Percentiles rank a stretch among this genome's conserved stretches.
Conservation (phyloP, 2,888 invertebrate species). For the Chrysina gloriosa region DNA sequence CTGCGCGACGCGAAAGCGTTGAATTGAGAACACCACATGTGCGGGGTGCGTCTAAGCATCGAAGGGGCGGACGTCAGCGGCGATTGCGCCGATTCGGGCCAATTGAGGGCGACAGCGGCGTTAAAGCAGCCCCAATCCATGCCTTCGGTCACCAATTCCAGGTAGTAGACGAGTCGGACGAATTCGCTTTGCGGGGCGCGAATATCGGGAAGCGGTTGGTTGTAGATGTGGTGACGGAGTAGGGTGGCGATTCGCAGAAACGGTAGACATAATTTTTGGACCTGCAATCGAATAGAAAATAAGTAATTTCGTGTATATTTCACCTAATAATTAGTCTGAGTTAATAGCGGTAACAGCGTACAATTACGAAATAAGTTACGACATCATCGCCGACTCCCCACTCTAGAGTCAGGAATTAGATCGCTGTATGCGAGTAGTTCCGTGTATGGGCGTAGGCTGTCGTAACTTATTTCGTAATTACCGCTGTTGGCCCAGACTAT, state of each 20-base stretch:
- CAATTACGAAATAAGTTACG: slow-evolving; percentile 7
- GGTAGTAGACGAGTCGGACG: slow-evolving; percentile 79
- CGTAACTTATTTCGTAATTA: too few species aligned
- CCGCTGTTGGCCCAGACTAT: too few species aligned
- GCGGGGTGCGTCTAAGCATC: slow-evolving; percentile 61
- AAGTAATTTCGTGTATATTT: not conserved
- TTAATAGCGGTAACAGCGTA: not conserved
- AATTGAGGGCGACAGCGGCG: slow-evolving; percentile 73
- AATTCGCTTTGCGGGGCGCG: slow-evolving; percentile 77
- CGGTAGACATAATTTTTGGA: slow-evolving; percentile 85
- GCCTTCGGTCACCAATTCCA: slow-evolving; percentile 78
- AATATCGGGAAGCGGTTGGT: slow-evolving; percentile 78
- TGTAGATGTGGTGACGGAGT: slow-evolving; percentile 79
- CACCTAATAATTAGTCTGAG: not conserved
- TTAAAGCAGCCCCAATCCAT: slow-evolving; percentile 77
- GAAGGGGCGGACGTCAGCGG: slow-evolving; percentile 52
- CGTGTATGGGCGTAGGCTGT: too few species aligned
- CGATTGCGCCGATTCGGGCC: slow-evolving; percentile 63
- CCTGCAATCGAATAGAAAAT: slow-evolving; percentile 59
- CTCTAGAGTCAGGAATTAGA: too few species aligned
- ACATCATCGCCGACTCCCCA: too few species aligned
- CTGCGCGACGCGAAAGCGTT: slow-evolving; percentile 68
- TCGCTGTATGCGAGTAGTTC: too few species aligned
- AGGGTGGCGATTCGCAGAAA: slow-evolving; percentile 87
- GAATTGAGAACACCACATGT: slow-evolving; percentile 79